Evolutionary conservation across 2,888 invertebrate species (phyloP).

Genomic region (Drosophila flavopinicola): DNA sequence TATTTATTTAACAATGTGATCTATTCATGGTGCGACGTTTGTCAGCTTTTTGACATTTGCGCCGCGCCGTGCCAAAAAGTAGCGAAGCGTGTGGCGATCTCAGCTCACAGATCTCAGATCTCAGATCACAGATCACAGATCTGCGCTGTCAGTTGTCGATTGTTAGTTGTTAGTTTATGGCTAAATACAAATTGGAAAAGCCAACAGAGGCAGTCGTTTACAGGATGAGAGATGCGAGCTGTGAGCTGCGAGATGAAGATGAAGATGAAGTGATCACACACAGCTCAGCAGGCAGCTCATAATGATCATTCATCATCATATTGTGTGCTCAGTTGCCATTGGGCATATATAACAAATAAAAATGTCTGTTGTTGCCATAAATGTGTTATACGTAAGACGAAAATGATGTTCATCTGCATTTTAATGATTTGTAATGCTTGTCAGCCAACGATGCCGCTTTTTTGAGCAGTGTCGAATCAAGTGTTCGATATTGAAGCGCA

Average conservation of each 20-base stretch:
- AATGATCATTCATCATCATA: slow-evolving; percentile 71
- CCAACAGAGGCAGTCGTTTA: slow-evolving; percentile 60
- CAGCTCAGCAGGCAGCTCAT: slow-evolving; percentile 57
- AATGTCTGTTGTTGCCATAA: slow-evolving; percentile 65
- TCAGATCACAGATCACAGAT: slow-evolving; percentile 35
- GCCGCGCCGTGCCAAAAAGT: slow-evolving; percentile 71
- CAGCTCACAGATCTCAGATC: slow-evolving; percentile 23
- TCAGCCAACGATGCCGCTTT: slow-evolving; percentile 29
- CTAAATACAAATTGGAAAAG: slow-evolving; percentile 69
- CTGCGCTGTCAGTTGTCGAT: slow-evolving; percentile 26
- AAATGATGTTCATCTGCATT: slow-evolving; percentile 36
- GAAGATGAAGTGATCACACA: slow-evolving; percentile 54
- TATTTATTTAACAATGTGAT: slow-evolving; percentile 51
- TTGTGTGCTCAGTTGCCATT: slow-evolving; percentile 57
- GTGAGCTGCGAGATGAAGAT: slow-evolving; percentile 23
- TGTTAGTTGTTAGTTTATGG: slow-evolving; percentile 29
- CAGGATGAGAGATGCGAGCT: slow-evolving; percentile 56
- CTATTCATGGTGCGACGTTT: slow-evolving; percentile 57
- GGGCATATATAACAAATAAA: slow-evolving; percentile 60
- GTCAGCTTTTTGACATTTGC: slow-evolving; percentile 62
- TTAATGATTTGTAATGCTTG: slow-evolving; percentile 63
- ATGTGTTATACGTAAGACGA: slow-evolving; percentile 45
- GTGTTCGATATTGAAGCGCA: slow-evolving; percentile 43
- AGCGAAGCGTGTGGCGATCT: slow-evolving; percentile 71
- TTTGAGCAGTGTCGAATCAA: slow-evolving; percentile 16